phyloP scores from a whole-genome alignment of 2,113 vertebrate genomes.

The Cyprinodon tularosa region DNA sequence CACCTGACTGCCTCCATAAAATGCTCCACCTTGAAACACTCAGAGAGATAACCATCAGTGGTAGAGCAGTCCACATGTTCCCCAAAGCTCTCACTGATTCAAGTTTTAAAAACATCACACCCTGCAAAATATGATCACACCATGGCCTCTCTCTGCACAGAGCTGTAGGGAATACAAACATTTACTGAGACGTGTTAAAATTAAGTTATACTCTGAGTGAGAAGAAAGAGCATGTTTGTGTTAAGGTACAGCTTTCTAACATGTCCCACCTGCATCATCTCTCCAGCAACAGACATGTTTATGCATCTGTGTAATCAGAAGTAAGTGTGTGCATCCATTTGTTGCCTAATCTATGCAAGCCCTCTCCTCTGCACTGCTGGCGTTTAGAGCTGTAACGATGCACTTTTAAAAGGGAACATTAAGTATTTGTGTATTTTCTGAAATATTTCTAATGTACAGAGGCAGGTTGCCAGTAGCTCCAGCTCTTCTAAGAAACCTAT shows the following conservation, averaged over 20 bases:
- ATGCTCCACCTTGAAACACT: conserved; percentile 32
- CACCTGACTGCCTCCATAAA: too few species aligned
- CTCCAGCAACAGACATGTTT: conserved; percentile 14
- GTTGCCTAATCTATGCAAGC: conserved; percentile 8
- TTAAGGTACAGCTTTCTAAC: conserved; percentile 35
- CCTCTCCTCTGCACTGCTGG: neutral
- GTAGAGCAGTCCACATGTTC: conserved; percentile 42
- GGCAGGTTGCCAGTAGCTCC: conserved; percentile 31
- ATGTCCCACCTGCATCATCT: conserved; percentile 20
- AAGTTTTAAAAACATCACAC: conserved; percentile 26
- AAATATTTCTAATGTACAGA: conserved; percentile 30
- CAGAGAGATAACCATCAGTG: conserved; percentile 37
- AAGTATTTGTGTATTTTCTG: neutral
- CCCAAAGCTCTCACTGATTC: conserved; percentile 18
- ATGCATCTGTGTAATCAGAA: conserved; percentile 12
- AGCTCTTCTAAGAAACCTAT: conserved; percentile 35
- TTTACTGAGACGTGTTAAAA: neutral
- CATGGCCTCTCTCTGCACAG: conserved; percentile 1
- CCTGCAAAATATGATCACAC: conserved; percentile 22
- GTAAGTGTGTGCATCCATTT: conserved; percentile 22
- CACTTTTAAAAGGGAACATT: neutral
- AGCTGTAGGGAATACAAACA: conserved; percentile 10
- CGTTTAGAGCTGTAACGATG: conserved; percentile 6
- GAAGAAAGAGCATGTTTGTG: neutral
- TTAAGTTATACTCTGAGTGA: conserved; percentile 9